Conservation (phyloP, 2,113 vertebrate species). For the Hemibagrus wyckioides region DNA sequence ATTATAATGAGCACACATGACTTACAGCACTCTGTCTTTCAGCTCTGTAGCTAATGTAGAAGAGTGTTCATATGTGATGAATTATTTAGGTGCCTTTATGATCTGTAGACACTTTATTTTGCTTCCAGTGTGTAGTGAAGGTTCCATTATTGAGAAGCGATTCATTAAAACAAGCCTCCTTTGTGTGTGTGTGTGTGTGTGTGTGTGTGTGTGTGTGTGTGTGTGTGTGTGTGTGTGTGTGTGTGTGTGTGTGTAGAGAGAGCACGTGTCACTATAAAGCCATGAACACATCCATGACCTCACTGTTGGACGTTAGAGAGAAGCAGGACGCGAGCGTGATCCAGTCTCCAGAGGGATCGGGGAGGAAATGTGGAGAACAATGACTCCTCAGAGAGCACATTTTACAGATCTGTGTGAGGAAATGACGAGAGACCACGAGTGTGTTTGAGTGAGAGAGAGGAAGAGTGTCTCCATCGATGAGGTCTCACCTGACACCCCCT, state of each 20-base stretch:
- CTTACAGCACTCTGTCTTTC: not conserved
- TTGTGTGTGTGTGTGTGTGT: conserved; percentile 28
- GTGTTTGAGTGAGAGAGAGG: not conserved
- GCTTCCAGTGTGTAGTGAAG: not conserved
- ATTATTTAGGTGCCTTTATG: not conserved
- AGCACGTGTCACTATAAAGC: conserved; percentile 3
- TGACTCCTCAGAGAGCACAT: not conserved
- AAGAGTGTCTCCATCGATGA: no score
- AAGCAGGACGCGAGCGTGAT: not conserved
- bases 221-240: no score
- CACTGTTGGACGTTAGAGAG: conserved; percentile 18
- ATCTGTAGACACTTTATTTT: not conserved
- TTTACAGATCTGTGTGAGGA: not conserved
- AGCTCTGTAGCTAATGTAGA: not conserved
- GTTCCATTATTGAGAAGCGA: not conserved
- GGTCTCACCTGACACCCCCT: conserved; percentile 52
- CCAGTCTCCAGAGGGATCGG: not conserved
- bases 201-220: conserved; percentile 21
- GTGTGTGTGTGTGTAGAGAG: not conserved
- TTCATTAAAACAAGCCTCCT: conserved; percentile 33
- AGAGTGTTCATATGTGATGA: not conserved
- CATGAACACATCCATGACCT: conserved; percentile 40
- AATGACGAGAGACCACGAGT: not conserved
- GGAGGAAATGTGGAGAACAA: not conserved
- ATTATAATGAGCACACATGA: not conserved